A percentile compares a stretch with the other conserved stretches of the same genome.
phyloP scores from a whole-genome alignment of 1,140 invertebrate genomes.

The Heliconius himera region DNA sequence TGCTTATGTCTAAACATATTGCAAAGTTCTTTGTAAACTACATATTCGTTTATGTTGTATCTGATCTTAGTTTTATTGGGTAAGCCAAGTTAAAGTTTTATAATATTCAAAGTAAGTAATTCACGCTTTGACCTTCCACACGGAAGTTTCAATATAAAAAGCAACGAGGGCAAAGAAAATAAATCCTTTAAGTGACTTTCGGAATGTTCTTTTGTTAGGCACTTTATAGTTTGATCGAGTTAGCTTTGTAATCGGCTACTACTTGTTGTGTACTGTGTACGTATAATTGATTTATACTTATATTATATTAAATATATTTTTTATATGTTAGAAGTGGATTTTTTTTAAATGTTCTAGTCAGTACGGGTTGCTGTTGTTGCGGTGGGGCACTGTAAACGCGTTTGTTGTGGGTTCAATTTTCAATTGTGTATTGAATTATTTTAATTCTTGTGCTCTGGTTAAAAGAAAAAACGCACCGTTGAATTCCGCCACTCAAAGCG shows the following conservation, averaged over 20 bases:
- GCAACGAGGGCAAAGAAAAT: slow-evolving; percentile 25
- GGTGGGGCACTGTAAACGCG: too few species aligned
- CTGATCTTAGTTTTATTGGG: slow-evolving; percentile 57
- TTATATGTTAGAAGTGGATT: background rate
- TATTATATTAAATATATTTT: background rate
- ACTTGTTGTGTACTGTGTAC: background rate
- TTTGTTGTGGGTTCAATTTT: too few species aligned
- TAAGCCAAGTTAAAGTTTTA: slow-evolving; percentile 54
- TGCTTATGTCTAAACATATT: slow-evolving; percentile 51
- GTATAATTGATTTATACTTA: background rate
- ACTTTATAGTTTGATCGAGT: slow-evolving; percentile 4
- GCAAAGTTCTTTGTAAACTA: slow-evolving; percentile 54
- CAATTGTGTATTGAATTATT: too few species aligned
- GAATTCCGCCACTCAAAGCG: too few species aligned
- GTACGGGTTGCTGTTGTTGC: too few species aligned
- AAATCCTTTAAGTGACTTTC: slow-evolving; percentile 27
- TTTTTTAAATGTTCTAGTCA: too few species aligned
- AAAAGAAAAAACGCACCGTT: too few species aligned
- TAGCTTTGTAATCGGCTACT: slow-evolving; percentile 1
- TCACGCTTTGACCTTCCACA: slow-evolving; percentile 38
- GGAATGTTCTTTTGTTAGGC: slow-evolving; percentile 28
- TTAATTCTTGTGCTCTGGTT: too few species aligned
- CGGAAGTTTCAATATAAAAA: slow-evolving; percentile 35
- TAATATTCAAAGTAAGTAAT: slow-evolving; percentile 44
- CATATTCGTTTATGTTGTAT: slow-evolving; percentile 51